These are phyloP conservation scores for Prolemur simus DNA, from an alignment of 2,113 vertebrate genomes.

Conservation along the genomic window DNA sequence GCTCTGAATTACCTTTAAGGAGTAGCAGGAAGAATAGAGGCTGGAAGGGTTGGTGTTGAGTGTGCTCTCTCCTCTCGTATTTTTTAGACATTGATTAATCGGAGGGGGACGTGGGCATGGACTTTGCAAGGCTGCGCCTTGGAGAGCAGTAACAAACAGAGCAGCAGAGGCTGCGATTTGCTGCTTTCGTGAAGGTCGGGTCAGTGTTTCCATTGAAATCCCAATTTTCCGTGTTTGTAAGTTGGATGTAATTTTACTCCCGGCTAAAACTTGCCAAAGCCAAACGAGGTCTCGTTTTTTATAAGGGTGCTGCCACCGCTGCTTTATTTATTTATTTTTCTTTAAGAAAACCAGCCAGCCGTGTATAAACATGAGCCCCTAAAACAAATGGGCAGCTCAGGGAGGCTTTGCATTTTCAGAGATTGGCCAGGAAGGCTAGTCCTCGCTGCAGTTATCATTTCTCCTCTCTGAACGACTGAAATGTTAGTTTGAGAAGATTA, in stretches of 20 bases:
- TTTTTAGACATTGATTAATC: background rate
- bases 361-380: background rate
- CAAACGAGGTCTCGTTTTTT: slow-evolving; percentile 31
- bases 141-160: background rate
- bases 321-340: background rate
- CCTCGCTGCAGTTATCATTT: background rate
- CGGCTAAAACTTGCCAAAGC: slow-evolving; percentile 79
- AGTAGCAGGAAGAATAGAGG: background rate
- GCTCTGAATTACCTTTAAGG: slow-evolving; percentile 34
- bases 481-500: slow-evolving; percentile 20
- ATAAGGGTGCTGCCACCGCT: background rate
- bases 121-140: slow-evolving; percentile 16
- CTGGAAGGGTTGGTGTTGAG: background rate
- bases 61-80: background rate
- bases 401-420: slow-evolving; percentile 5
- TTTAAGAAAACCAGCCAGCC: background rate
- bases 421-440: background rate
- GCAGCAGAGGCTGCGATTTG: slow-evolving; percentile 18
- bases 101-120: background rate
- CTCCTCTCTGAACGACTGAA: background rate
- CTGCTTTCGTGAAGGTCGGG: slow-evolving; percentile 30
- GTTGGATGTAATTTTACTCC: slow-evolving; percentile 70
- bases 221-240: background rate
- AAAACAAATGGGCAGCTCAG: slow-evolving; percentile 10
- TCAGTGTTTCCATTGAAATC: background rate